Conservation (phyloP, 1,140 invertebrate species). For the Teleogryllus occipitalis region DNA sequence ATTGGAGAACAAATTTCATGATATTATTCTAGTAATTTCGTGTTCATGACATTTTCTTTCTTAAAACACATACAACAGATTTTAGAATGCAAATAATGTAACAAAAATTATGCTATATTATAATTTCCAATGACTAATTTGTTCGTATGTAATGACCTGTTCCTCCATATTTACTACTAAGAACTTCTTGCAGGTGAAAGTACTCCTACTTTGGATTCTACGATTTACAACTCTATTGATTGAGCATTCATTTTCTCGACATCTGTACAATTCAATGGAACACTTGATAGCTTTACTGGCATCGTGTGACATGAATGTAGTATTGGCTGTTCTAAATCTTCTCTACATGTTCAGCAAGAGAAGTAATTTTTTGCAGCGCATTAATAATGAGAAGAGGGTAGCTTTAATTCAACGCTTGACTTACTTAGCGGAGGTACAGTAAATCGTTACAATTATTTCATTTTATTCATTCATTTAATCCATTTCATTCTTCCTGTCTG, state of each 20-base stretch:
- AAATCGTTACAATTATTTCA: background rate
- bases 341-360: slow-evolving; percentile 90
- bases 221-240: slow-evolving; percentile 81
- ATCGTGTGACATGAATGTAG: slow-evolving; percentile 79
- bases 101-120: too few species aligned
- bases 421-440: slow-evolving; percentile 68
- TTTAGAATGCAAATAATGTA: too few species aligned
- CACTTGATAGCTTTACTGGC: slow-evolving; percentile 73
- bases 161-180: background rate
- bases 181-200: slow-evolving; percentile 58
- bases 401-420: slow-evolving; percentile 66
- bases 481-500: background rate
- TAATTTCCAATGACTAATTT: too few species aligned
- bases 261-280: slow-evolving; percentile 88
- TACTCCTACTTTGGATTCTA: slow-evolving; percentile 66
- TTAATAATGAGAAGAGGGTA: slow-evolving; percentile 65
- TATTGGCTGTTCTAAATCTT: slow-evolving; percentile 78
- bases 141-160: too few species aligned
- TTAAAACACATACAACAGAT: too few species aligned
- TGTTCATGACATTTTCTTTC: too few species aligned
- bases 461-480: background rate
- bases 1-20: too few species aligned
- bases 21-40: too few species aligned
- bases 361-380: slow-evolving; percentile 79
- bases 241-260: slow-evolving; percentile 83